phyloP scores from a whole-genome alignment of 2,888 invertebrate genomes.

The Plagodis dolabraria region DNA sequence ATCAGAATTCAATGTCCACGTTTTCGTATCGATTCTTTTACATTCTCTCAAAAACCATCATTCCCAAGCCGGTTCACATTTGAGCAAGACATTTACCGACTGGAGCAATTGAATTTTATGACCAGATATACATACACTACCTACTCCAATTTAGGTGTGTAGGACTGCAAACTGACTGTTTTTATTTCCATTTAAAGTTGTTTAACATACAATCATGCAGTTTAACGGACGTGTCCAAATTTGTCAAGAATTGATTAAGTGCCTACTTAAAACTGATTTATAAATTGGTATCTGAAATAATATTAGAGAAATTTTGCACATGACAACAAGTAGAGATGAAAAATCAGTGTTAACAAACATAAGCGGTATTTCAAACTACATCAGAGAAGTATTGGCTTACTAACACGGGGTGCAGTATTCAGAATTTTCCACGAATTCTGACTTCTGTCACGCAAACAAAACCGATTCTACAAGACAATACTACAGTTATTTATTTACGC shows the following conservation, averaged over 20 bases:
- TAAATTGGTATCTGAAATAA: too few relatives aligned
- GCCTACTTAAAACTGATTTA: too few relatives aligned
- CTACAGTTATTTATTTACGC: slow-evolving; percentile 66
- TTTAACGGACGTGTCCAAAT: slow-evolving; percentile 15
- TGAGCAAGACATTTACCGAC: slow-evolving; percentile 38
- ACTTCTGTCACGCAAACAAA: slow-evolving; percentile 70
- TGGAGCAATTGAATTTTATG: slow-evolving; percentile 56
- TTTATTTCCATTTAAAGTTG: slow-evolving; percentile 19
- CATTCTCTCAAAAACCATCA: neutral
- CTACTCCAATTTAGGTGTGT: slow-evolving; percentile 19
- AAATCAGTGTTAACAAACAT: too few relatives aligned
- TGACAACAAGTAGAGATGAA: too few relatives aligned
- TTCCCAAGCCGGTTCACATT: neutral
- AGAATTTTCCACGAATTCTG: slow-evolving; percentile 61
- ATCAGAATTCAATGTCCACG: neutral
- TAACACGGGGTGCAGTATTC: slow-evolving; percentile 54
- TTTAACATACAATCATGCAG: slow-evolving; percentile 17
- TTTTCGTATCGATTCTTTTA: neutral
- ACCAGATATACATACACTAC: slow-evolving; percentile 30
- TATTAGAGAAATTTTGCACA: too few relatives aligned
- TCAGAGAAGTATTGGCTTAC: slow-evolving; percentile 8
- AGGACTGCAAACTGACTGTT: slow-evolving; percentile 16
- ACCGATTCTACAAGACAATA: slow-evolving; percentile 65
- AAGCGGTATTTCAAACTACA: neutral
- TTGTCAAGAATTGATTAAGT: slow-evolving; percentile 17